A percentile compares a stretch with the other conserved stretches of the same genome.
Conservation (phyloP, 2,113 vertebrate species). For the Urocolius indicus region DNA sequence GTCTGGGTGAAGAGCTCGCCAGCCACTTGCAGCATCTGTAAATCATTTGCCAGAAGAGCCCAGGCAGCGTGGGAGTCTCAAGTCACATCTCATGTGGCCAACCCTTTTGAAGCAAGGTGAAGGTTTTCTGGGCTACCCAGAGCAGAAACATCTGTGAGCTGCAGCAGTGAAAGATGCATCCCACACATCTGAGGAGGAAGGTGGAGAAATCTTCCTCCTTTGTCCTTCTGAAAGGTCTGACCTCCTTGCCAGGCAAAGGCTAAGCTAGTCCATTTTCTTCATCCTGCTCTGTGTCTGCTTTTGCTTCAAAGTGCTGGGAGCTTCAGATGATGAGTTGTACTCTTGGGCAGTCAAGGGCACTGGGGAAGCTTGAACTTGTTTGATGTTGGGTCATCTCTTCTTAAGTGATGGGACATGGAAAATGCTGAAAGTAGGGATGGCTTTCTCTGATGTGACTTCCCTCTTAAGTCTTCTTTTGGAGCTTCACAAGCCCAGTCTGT, state of each 20-base stretch:
- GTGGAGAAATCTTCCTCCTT: background rate
- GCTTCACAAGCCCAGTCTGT: background rate
- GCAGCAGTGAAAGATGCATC: background rate
- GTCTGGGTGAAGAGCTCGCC: constrained; percentile 8
- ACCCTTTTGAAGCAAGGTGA: background rate
- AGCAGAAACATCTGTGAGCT: background rate
- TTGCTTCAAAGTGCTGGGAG: background rate
- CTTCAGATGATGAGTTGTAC: background rate
- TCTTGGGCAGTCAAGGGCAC: background rate
- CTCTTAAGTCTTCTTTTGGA: background rate
- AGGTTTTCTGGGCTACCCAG: background rate
- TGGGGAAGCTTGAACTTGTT: background rate
- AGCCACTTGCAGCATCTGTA: constrained; percentile 48
- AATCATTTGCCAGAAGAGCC: constrained; percentile 44
- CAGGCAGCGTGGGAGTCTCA: background rate
- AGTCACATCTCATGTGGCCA: background rate
- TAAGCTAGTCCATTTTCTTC: background rate
- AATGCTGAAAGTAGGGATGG: background rate
- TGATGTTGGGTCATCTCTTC: background rate
- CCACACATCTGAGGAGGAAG: background rate
- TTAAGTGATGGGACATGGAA: background rate
- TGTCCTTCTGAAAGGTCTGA: background rate
- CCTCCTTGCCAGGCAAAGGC: background rate
- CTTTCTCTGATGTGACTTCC: background rate
- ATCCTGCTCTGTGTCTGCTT: background rate